phyloP scores from a whole-genome alignment of 2,888 invertebrate species.

The Hesperia comma region DNA sequence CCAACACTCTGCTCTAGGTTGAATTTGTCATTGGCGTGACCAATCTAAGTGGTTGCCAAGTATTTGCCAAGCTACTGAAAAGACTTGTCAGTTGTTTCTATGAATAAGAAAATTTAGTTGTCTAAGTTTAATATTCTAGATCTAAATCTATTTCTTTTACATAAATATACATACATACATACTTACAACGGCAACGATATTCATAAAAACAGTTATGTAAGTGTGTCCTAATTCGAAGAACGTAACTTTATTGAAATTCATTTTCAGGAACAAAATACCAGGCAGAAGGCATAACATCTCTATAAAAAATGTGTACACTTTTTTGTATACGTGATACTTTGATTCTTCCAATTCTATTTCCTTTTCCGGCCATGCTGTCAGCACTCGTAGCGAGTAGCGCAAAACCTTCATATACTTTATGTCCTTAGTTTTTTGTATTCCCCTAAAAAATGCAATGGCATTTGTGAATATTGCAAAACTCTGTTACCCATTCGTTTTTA shows the following conservation, averaged over 20 bases:
- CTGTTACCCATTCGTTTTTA: too few species aligned
- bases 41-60: too few species aligned
- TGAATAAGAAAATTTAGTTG: too few species aligned
- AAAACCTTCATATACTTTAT: constrained; percentile 41
- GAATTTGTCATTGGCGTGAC: neutral
- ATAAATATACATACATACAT: neutral
- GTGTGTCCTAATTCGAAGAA: constrained; percentile 40
- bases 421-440: constrained; percentile 33
- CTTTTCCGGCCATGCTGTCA: constrained; percentile 37
- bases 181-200: constrained; percentile 39
- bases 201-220: constrained; percentile 41
- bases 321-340: constrained; percentile 31
- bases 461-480: neutral
- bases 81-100: too few species aligned
- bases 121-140: too few species aligned
- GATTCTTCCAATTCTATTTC: constrained; percentile 16
- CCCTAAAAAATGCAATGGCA: constrained; percentile 24
- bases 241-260: constrained; percentile 18
- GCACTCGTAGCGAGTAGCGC: constrained; percentile 24
- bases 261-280: constrained; percentile 36
- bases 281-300: constrained; percentile 28
- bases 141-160: too few species aligned
- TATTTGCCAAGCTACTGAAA: too few species aligned
- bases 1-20: too few species aligned
- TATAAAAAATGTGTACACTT: constrained; percentile 30